These are phyloP conservation scores for Anableps anableps DNA, from an alignment of 2,797 vertebrate genomes.

Conservation along the genomic window DNA sequence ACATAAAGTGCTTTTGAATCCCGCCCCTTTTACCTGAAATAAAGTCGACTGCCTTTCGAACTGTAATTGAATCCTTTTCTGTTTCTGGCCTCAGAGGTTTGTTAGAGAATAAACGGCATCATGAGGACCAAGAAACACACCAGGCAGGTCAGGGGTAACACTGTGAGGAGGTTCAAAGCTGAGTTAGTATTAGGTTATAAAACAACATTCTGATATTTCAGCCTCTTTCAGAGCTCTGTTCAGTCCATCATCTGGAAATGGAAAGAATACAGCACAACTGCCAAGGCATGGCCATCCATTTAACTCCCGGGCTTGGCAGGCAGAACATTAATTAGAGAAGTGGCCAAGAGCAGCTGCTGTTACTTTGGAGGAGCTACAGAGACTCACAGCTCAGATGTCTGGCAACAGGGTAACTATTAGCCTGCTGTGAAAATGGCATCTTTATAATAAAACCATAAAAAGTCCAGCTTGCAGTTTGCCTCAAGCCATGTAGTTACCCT, in stretches of 20 bases:
- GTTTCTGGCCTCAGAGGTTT: background rate
- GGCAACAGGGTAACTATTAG: background rate
- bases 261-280: no score
- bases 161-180: no score
- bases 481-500: background rate
- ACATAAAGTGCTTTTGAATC: background rate
- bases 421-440: background rate
- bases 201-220: no score
- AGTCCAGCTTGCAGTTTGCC: background rate
- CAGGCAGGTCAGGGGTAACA: no score
- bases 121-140: no score
- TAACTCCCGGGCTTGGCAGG: background rate
- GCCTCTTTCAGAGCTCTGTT: no score
- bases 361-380: constrained; percentile 3
- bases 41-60: background rate
- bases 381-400: background rate
- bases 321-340: background rate
- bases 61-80: background rate
- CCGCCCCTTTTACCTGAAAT: background rate
- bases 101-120: background rate
- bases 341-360: background rate
- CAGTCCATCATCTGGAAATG: no score
- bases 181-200: no score
- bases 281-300: no score
- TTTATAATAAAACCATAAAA: background rate